Conservation (phyloP, 1,140 invertebrate genomes). For the Bombus turneri region DNA sequence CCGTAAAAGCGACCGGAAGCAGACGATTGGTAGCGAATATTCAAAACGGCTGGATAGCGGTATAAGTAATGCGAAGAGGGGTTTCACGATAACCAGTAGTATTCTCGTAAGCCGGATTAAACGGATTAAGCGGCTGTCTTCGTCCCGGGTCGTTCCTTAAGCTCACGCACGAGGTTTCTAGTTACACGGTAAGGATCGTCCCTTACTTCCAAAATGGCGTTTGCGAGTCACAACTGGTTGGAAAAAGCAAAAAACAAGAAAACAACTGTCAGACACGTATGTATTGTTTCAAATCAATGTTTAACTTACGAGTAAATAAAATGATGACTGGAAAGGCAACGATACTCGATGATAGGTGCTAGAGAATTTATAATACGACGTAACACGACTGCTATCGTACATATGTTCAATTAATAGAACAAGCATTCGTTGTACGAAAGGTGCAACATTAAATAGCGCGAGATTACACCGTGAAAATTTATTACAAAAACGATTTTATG, state of each 20-base stretch:
- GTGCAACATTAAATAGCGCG: conserved; percentile 19
- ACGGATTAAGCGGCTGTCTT: conserved; percentile 68
- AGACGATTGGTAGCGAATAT: conserved; percentile 58
- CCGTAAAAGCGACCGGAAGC: conserved; percentile 38
- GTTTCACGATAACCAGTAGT: conserved; percentile 67
- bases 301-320: neutral
- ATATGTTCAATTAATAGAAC: neutral
- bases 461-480: conserved; percentile 31
- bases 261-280: conserved; percentile 34
- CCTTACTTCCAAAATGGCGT: conserved; percentile 39
- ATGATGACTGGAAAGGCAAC: neutral
- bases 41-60: conserved; percentile 61
- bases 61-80: conserved; percentile 64
- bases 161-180: conserved; percentile 64
- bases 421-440: conserved; percentile 6
- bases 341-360: neutral
- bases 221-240: conserved; percentile 36
- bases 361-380: neutral
- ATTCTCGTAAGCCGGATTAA: conserved; percentile 71
- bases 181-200: conserved; percentile 62
- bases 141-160: conserved; percentile 62
- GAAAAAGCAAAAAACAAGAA: conserved; percentile 30
- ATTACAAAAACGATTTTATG: conserved; percentile 38
- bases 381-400: neutral
- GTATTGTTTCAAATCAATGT: neutral